Conservation (phyloP, 1,140 invertebrate species). For the Lamellibrachia luymesi region DNA sequence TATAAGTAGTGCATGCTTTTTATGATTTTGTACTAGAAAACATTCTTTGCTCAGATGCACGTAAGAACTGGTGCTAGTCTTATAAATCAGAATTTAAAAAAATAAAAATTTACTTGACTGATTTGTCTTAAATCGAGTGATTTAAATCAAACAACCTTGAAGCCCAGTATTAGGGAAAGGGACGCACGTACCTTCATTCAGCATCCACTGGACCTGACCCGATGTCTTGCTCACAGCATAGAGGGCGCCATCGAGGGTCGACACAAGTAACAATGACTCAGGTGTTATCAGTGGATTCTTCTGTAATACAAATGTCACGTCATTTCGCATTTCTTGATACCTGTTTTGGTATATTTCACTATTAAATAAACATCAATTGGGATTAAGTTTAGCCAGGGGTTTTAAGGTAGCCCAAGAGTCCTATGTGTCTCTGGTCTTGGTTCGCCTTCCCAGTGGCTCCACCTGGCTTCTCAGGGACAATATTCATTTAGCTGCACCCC, state of each 20-base stretch:
- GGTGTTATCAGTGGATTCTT: slow-evolving; percentile 17
- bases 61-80: too few relatives aligned
- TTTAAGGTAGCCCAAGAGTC: not conserved
- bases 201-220: slow-evolving; percentile 83
- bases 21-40: too few relatives aligned
- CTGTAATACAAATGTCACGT: not conserved
- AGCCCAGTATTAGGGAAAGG: not conserved
- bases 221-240: slow-evolving; percentile 79
- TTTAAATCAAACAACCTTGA: too few relatives aligned
- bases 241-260: slow-evolving; percentile 86
- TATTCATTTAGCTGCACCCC: not conserved
- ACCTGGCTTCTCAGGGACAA: not conserved
- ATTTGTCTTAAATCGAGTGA: too few relatives aligned
- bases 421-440: not conserved
- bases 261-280: slow-evolving; percentile 69
- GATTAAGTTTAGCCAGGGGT: not conserved
- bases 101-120: too few relatives aligned
- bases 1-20: too few relatives aligned
- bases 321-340: not conserved
- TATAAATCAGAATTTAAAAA: too few relatives aligned
- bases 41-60: too few relatives aligned
- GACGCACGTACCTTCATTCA: slow-evolving; percentile 70
- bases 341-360: too few relatives aligned
- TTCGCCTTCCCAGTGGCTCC: not conserved
- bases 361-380: too few relatives aligned